Base-by-base conservation (phyloP, 1,140 invertebrate species). In the Anagrus nilaparvatae region DNA sequence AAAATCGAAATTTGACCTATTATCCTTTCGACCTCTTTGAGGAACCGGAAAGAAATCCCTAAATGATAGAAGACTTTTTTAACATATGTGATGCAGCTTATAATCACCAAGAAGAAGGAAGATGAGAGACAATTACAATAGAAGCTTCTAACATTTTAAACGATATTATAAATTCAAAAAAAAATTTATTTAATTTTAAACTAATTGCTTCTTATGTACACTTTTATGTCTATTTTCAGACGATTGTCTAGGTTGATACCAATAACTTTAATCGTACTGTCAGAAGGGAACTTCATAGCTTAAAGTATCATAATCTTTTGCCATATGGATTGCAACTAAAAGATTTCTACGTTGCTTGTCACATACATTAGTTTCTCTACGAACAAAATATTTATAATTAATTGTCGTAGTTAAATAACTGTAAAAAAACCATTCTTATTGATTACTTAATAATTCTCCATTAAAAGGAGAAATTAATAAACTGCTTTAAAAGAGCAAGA, bases 51-150 rank as follows among this genome's bases (percentile, higher is more conserved):
- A n/a, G n/a, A n/a, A n/a, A n/a, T n/a, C n/a, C n/a, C n/a, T n/a
- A n/a, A n/a, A n/a, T n/a, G n/a, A n/a, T n/a, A n/a, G n/a, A n/a
- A n/a, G n/a, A n/a, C n/a, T n/a, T n/a, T n/a, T n/a, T n/a, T n/a
- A n/a, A n/a, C n/a, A n/a, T n/a, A n/a, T n/a, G n/a, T n/a, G n/a
- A n/a, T n/a, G n/a, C n/a, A n/a, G n/a, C n/a, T n/a, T n/a, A n/a
- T n/a, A n/a, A n/a, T n/a, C n/a, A n/a, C n/a, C n/a, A n/a, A n/a
- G n/a, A n/a, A n/a, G n/a, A n/a, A n/a, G n/a, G n/a, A n/a, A n/a
- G n/a, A n/a, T n/a, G n/a, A n/a, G n/a, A n/a, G n/a, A 97, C 70
- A 19, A 97, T 73, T 33, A 91, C 74, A 70, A 85, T 89, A n/a
- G 61, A 60, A 24, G 56, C 59, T 9, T 58, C 44, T n/a, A n/a